These are phyloP conservation scores for Hoplias malabaricus DNA, from an alignment of 2,113 vertebrate genomes.

Conservation along the genomic window DNA sequence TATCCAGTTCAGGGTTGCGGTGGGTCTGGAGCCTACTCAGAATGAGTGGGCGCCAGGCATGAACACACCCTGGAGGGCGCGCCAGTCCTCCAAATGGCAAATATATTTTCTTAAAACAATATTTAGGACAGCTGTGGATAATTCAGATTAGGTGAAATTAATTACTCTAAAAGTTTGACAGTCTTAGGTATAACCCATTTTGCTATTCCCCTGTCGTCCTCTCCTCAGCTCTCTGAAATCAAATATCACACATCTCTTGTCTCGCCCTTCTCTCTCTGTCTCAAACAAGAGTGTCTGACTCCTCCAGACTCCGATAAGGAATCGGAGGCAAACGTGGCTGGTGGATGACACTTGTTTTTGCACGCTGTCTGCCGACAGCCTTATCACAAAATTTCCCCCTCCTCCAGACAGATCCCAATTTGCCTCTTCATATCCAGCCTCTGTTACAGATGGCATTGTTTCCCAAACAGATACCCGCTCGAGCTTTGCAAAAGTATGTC, in stretches of 20 bases:
- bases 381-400: slow-evolving; percentile 7
- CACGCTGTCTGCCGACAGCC: slow-evolving; percentile 29
- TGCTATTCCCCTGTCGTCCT: neutral
- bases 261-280: neutral
- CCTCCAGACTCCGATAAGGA: slow-evolving; percentile 35
- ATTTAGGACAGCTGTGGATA: too few relatives aligned
- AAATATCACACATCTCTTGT: neutral
- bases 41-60: too few relatives aligned
- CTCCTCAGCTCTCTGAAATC: neutral
- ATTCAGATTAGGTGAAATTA: too few relatives aligned
- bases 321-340: neutral
- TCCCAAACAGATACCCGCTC: slow-evolving; percentile 27
- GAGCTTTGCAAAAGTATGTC: slow-evolving; percentile 22
- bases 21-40: too few relatives aligned
- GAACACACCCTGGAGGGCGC: too few relatives aligned
- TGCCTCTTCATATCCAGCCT: slow-evolving; percentile 45
- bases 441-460: slow-evolving; percentile 12
- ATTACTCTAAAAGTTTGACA: too few relatives aligned
- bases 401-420: slow-evolving; percentile 29
- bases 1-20: too few relatives aligned
- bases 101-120: too few relatives aligned
- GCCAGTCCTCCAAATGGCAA: too few relatives aligned
- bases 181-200: too few relatives aligned
- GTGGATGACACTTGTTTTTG: slow-evolving; percentile 32
- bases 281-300: slow-evolving; percentile 33